These are phyloP conservation scores for Pollimyrus isidori DNA, from an alignment of 2,113 vertebrate genomes.

Conservation along the genomic window DNA sequence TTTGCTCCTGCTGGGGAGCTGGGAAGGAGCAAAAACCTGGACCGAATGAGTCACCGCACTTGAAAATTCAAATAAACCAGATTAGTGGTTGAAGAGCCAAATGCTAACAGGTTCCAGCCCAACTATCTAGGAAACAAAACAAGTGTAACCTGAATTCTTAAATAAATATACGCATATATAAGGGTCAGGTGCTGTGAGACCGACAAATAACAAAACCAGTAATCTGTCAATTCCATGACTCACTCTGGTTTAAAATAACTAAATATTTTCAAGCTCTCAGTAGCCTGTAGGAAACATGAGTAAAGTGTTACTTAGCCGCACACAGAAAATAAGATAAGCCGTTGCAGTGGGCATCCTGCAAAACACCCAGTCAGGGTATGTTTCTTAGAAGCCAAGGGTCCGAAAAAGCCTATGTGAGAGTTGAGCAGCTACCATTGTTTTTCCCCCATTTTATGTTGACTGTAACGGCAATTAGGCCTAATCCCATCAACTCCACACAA, in stretches of 20 bases:
- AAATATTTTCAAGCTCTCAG: not conserved
- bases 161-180: not conserved
- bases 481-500: not conserved
- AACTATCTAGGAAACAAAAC: not conserved
- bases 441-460: not conserved
- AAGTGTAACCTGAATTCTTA: not conserved
- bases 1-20: not conserved
- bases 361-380: not conserved
- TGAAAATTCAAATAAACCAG: not conserved
- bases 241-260: not conserved
- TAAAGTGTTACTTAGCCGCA: not conserved
- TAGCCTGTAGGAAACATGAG: not conserved
- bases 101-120: not conserved
- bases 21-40: not conserved
- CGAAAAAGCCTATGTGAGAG: not conserved
- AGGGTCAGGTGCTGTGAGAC: not conserved
- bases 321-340: not conserved
- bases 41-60: not conserved
- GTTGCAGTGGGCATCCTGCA: not conserved
- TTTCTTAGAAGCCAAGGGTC: not conserved
- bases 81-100: not conserved
- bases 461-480: not conserved
- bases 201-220: not conserved
- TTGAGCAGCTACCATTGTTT: not conserved
- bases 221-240: not conserved